phyloP scores from a whole-genome alignment of 2,797 vertebrate species.

The Mormyrus proboscirostris region DNA sequence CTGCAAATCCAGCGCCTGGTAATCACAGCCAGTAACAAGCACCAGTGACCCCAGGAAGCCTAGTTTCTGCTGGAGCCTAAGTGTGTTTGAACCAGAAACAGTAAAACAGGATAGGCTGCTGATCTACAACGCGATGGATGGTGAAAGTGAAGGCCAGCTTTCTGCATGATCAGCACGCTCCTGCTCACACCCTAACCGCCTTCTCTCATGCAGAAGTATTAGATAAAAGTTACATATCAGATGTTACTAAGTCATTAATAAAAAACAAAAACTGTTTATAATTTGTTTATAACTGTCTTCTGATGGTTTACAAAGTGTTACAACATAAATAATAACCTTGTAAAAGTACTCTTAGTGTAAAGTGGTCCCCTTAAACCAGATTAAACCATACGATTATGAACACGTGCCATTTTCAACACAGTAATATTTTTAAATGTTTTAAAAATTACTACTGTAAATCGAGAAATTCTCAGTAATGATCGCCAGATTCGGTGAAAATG shows the following conservation, averaged over 20 bases:
- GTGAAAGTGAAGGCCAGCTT: neutral
- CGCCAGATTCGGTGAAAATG: neutral
- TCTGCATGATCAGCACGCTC: neutral
- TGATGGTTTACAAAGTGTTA: neutral
- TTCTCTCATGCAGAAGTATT: neutral
- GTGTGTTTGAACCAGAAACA: neutral
- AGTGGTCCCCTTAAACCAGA: neutral
- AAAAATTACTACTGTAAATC: neutral
- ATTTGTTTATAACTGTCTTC: neutral
- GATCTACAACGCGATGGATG: neutral
- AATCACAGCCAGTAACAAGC: neutral
- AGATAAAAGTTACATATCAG: neutral
- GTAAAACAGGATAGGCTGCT: neutral
- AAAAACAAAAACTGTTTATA: neutral
- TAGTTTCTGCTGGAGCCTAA: neutral
- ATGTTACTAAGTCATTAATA: neutral
- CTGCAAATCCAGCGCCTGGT: neutral
- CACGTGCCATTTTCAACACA: neutral
- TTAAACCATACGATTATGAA: neutral
- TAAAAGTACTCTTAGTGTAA: neutral
- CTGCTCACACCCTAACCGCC: neutral
- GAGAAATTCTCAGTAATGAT: neutral
- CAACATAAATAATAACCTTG: neutral
- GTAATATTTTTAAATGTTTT: neutral
- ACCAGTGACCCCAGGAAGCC: neutral